Percentiles rank a stretch among this genome's conserved stretches.
Evolutionary conservation across 2,797 vertebrate genomes (phyloP).

Genomic region (Hemibagrus guttatus): DNA sequence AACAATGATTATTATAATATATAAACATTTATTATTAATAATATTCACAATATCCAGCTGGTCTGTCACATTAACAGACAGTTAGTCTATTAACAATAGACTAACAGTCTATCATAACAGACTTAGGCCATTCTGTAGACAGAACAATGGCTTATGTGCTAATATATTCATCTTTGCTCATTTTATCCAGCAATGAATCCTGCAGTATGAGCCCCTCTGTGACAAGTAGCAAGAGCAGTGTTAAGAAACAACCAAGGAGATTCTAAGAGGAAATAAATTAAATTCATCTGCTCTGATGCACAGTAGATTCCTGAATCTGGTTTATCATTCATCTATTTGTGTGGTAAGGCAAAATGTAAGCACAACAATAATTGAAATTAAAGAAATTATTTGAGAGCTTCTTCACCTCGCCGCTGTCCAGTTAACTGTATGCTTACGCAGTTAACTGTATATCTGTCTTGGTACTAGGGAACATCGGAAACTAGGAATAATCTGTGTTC

Average conservation of each 20-base stretch:
- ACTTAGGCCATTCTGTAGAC: background rate
- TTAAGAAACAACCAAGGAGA: background rate
- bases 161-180: background rate
- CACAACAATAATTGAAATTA: background rate
- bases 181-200: too few species aligned
- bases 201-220: background rate
- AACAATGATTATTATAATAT: background rate
- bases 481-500: too few species aligned
- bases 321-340: background rate
- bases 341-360: background rate
- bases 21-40: background rate
- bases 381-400: background rate
- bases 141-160: background rate
- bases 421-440: too few species aligned
- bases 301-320: too few species aligned
- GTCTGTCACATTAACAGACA: too few species aligned
- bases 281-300: too few species aligned
- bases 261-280: background rate
- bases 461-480: too few species aligned
- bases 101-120: background rate
- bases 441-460: too few species aligned
- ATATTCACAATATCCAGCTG: background rate
- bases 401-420: too few species aligned
- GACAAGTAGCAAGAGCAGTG: background rate
- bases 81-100: background rate